These are phyloP conservation scores for Mylabris sibirica DNA, from an alignment of 2,888 invertebrate species.

Conservation along the genomic window DNA sequence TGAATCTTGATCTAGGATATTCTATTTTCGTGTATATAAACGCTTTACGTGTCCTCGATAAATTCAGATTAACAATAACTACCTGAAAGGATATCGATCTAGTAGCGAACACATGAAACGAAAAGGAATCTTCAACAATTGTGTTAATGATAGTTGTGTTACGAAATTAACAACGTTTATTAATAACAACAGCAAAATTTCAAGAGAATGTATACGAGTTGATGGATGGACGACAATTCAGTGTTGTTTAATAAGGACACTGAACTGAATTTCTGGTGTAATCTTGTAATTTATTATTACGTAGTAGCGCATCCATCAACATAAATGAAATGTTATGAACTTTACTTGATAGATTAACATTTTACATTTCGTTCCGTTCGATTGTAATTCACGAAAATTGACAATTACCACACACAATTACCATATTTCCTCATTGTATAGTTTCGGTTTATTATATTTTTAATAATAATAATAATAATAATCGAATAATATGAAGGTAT, in stretches of 20 bases:
- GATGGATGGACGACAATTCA: too few species aligned
- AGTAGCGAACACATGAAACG: too few species aligned
- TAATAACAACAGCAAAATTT: not conserved
- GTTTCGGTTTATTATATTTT: too few species aligned
- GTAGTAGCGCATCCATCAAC: slow-evolving; percentile 7
- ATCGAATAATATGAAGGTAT: too few species aligned
- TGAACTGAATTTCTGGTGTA: slow-evolving; percentile 1
- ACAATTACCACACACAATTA: not conserved
- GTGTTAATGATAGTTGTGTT: not conserved
- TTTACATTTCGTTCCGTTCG: not conserved
- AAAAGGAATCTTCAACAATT: too few species aligned
- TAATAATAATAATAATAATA: too few species aligned
- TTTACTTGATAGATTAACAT: slow-evolving; percentile 4
- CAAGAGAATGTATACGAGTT: not conserved
- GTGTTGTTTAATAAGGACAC: not conserved
- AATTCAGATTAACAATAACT: not conserved
- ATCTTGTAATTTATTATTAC: slow-evolving; percentile 14
- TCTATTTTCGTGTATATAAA: not conserved
- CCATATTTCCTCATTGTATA: too few species aligned
- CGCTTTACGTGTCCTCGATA: not conserved
- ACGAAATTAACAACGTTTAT: not conserved
- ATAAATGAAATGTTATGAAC: slow-evolving; percentile 9
- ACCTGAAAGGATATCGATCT: not conserved
- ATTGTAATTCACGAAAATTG: not conserved
- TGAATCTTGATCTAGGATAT: not conserved